These are phyloP conservation scores for Prenolepis imparis DNA, from an alignment of 2,888 invertebrate genomes.

Conservation along the genomic window DNA sequence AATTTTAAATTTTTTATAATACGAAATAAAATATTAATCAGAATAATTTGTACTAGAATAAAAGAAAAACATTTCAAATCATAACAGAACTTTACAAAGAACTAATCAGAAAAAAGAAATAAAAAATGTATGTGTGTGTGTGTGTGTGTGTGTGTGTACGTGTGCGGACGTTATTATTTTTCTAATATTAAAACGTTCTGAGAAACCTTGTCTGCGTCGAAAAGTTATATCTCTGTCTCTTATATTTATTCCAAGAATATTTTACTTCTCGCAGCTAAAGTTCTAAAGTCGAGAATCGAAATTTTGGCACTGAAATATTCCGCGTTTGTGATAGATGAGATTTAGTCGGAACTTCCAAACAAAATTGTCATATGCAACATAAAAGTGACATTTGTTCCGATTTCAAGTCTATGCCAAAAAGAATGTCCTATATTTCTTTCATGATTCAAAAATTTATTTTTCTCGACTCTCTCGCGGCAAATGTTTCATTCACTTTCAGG, in stretches of 20 bases:
- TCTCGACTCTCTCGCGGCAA: slow-evolving; percentile 7
- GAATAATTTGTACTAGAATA: neutral
- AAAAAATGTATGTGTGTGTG: neutral
- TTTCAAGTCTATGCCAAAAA: slow-evolving; percentile 27
- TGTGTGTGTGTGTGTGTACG: neutral
- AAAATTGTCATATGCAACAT: slow-evolving; percentile 31
- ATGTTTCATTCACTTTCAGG: slow-evolving; percentile 18
- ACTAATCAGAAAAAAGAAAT: neutral
- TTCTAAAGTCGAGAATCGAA: slow-evolving; percentile 37
- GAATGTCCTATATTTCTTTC: slow-evolving; percentile 15
- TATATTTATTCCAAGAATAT: slow-evolving; percentile 42
- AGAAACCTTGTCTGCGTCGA: neutral
- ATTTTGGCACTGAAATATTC: slow-evolving; percentile 52
- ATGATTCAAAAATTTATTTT: slow-evolving; percentile 40
- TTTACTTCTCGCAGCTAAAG: slow-evolving; percentile 44
- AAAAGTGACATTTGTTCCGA: slow-evolving; percentile 54
- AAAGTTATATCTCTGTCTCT: slow-evolving; percentile 17
- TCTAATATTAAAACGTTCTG: slow-evolving; percentile 20
- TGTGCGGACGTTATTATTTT: neutral
- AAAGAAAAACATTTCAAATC: neutral
- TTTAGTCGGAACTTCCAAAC: slow-evolving; percentile 46
- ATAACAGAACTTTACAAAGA: neutral
- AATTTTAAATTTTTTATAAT: neutral
- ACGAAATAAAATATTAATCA: neutral
- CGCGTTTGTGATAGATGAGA: slow-evolving; percentile 47